A percentile compares a stretch with the other conserved stretches of the same genome.
phyloP scores from a whole-genome alignment of 92 coral and sea anemone species.

The Epizoanthus ramosus region DNA sequence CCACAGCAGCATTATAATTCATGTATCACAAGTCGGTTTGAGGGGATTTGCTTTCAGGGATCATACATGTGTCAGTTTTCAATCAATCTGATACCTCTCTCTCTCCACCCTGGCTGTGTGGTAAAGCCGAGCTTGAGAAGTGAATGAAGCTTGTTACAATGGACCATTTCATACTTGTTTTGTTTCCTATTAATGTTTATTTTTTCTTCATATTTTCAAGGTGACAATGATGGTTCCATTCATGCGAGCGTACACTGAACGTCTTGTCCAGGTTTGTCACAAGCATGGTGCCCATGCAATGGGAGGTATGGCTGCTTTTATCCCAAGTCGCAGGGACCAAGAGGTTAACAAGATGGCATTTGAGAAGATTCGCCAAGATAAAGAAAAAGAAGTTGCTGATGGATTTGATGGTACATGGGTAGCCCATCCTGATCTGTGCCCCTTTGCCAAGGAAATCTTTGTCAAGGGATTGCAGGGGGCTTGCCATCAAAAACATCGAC shows the following conservation, averaged over 20 bases:
- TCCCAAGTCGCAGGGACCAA: slow-evolving; percentile 90
- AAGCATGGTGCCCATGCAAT: slow-evolving; percentile 97
- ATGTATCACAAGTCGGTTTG: too few relatives aligned
- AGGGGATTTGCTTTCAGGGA: too few relatives aligned
- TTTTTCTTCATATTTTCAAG: slow-evolving; percentile 39
- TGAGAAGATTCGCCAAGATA: slow-evolving; percentile 90
- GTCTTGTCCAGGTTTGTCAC: slow-evolving; percentile 92
- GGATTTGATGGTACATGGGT: slow-evolving; percentile 99
- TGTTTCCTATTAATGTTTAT: neutral
- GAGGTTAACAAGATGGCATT: slow-evolving; percentile 86
- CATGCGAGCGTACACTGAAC: slow-evolving; percentile 96
- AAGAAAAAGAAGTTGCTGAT: slow-evolving; percentile 94
- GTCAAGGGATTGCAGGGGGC: slow-evolving; percentile 83
- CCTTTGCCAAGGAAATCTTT: slow-evolving; percentile 84
- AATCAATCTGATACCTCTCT: neutral
- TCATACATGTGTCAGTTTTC: too few relatives aligned
- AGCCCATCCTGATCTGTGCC: slow-evolving; percentile 95
- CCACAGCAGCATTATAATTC: too few relatives aligned
- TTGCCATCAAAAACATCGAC: slow-evolving; percentile 91
- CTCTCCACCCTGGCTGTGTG: neutral
- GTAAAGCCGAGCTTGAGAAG: neutral
- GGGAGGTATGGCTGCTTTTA: slow-evolving; percentile 99
- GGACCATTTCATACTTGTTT: neutral
- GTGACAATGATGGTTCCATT: slow-evolving; percentile 94
- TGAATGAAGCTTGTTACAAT: neutral